Evolutionary conservation across 2,888 invertebrate genomes (phyloP), one percentile per base, ranked within the genome.

Genomic region (Drosophila mulleri): DNA sequence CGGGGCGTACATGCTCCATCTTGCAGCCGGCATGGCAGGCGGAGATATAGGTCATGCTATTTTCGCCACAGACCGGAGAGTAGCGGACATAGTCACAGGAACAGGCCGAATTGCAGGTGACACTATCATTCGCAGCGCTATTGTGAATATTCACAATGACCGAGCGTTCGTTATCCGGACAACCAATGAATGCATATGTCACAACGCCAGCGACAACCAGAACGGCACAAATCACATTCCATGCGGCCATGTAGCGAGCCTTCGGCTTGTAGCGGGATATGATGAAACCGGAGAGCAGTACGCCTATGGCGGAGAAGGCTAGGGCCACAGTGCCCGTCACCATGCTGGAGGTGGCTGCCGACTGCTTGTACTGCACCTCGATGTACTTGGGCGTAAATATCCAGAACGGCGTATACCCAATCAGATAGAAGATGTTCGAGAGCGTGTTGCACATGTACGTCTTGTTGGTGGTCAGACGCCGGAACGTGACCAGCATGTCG

Each of bases 341-440:
- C 80, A 76, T 93, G 91, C 92, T 93, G 0, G 97, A 96, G 11
- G 94, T 94, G 0, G 96, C 95, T 0, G 97, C 96, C 8, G 96
- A 95, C 81, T 96, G 95, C 64, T 95, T 94, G 92, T 96, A 97
- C 92, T 96, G 96, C 0, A 96, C 96, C 92, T 97, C 97, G 72
- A 97, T 96, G 88, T 96, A 96, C 91, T 97, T 97, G 0, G 97
- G 96, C 91, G 96, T 94, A 89, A 96, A 97, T 53, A 96, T 96
- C 95, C 96, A 96, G 87, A 96, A 96, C 0, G 96, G 96, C 93
- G 95, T 95, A 88, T 95, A 95, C 1, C 95, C 95, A 86, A 95
- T 93, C 67, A 96, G 94, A 83, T 96, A 96, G 85, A 96, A 96
- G 14, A 96, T 95, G 20, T 95, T 95, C 0, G 96, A 95, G 2